Evolutionary conservation across 2,888 invertebrate genomes (phyloP), one percentile per base, ranked within the genome.

Genomic region (Venusia cambrica): DNA sequence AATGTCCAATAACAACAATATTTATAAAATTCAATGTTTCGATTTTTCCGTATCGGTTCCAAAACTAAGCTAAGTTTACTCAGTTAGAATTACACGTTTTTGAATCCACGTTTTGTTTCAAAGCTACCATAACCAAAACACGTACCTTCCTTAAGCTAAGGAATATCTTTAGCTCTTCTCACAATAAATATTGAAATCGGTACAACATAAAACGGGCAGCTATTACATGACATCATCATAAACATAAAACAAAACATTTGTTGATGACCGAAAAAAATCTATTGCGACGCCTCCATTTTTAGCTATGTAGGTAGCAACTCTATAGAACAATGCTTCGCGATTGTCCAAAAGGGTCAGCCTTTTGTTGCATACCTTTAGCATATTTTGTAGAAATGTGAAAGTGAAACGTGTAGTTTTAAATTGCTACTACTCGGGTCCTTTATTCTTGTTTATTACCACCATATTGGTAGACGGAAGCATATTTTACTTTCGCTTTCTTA

Each of bases 351-450:
- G 48, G 51, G 42, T 40, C 40, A 35, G 36, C 31, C 43, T 45
- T 47, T 45, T 48, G 39, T 34, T 58, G 54, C 56, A 56, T 56
- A 56, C 52, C 50, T 48, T 47, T 17, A 26, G 20, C 16, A 43
- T 39, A 45, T 39, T 54, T 60, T 57, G 41, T 60, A 64, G 62
- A 67, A 73, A 65, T 65, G 70, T 67, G 75, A 81, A 80, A 80
- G 80, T 76, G 60, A 74, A 53, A 6, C 54, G 60, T 67, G 64
- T 61, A 64, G 32, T 50, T 68, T 68, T 64, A 68, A 61, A 39
- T 36, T 37, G 51, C 45, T 49, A 72, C 74, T 75, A 73, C 71
- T 66, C 42, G 51, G 49, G 55, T 62, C 58, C 57, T 66, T 65
- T 40, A 13, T 38, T 63, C 45, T 57, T 53, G 55, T 69, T 63